Conservation (phyloP, 2,888 invertebrate species). For the Orthosia incerta region DNA sequence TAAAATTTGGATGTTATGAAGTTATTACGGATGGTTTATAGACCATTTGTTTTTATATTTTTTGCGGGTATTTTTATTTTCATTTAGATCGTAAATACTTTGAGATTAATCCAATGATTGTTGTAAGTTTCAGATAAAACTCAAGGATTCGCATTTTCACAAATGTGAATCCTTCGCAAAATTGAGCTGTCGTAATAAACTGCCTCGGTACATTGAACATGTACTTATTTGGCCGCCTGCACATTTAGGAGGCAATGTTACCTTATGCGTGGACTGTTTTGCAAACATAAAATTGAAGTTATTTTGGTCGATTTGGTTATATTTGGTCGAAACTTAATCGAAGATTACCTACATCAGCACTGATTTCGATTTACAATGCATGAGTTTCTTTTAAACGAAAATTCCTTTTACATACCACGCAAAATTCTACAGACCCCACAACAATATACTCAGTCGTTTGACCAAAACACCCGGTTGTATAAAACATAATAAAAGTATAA, state of each 20-base stretch:
- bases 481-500: slow-evolving; percentile 59
- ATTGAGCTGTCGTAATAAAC: slow-evolving; percentile 12
- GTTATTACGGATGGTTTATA: slow-evolving; percentile 29
- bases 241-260: not conserved
- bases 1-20: slow-evolving; percentile 33
- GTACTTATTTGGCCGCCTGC: not conserved
- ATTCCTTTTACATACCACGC: not conserved
- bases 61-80: slow-evolving; percentile 12
- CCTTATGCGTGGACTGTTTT: not conserved
- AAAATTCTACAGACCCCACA: slow-evolving; percentile 10
- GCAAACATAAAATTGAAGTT: not conserved
- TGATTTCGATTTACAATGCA: not conserved
- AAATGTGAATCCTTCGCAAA: slow-evolving; percentile 13
- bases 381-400: not conserved
- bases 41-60: slow-evolving; percentile 24
- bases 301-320: too few species aligned
- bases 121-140: slow-evolving; percentile 1
- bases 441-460: slow-evolving; percentile 26
- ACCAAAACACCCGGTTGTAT: slow-evolving; percentile 45
- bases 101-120: not conserved
- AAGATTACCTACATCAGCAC: not conserved
- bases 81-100: not conserved
- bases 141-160: not conserved
- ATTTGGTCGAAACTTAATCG: not conserved
- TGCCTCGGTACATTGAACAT: slow-evolving; percentile 19